Evolutionary conservation across 1,140 invertebrate genomes (phyloP).

Genomic region (Protaetia brevitarsis): DNA sequence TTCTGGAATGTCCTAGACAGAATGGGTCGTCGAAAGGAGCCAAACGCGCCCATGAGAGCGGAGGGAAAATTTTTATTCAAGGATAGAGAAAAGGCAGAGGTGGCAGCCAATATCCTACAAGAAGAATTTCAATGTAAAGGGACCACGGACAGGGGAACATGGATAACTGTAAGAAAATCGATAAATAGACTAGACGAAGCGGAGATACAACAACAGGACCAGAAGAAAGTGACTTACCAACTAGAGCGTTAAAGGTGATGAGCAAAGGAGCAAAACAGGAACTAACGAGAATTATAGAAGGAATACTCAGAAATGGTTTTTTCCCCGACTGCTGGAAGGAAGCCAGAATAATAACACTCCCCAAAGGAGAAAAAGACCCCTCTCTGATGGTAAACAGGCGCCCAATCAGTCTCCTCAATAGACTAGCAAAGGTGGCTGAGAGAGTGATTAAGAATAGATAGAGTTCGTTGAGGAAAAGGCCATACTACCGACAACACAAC

Average conservation of each 20-base stretch:
- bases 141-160: neutral
- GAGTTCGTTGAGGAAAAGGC: neutral
- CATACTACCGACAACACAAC: neutral
- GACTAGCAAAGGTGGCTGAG: neutral
- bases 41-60: neutral
- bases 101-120: neutral
- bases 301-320: too few relatives aligned
- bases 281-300: neutral
- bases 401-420: neutral
- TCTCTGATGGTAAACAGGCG: neutral
- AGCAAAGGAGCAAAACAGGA: neutral
- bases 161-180: too few relatives aligned
- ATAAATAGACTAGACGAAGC: too few relatives aligned
- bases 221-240: neutral
- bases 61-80: neutral
- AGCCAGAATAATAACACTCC: neutral
- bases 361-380: constrained; percentile 6
- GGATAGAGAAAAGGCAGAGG: neutral
- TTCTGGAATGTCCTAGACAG: neutral
- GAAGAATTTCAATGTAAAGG: neutral
- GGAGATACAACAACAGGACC: neutral
- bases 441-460: neutral
- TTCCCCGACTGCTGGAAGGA: neutral
- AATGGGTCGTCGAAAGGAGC: neutral
- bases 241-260: neutral